phyloP scores from a whole-genome alignment of 2,888 invertebrate genomes.

The Aspidiotus destructor region DNA sequence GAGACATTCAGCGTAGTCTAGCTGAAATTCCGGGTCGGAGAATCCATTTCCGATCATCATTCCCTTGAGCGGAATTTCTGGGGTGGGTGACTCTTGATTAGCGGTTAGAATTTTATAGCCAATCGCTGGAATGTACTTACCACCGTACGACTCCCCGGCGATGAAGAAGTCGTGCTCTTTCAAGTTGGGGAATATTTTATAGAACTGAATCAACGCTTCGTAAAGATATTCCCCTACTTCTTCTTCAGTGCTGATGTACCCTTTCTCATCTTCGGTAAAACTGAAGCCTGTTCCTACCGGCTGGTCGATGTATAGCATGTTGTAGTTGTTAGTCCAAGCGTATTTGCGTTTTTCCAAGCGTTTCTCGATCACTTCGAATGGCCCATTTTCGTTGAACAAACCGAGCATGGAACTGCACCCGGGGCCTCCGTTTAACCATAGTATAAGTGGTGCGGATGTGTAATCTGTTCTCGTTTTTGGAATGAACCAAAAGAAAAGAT shows the following conservation, averaged over 20 bases:
- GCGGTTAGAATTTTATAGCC: neutral
- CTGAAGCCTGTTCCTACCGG: constrained; percentile 9
- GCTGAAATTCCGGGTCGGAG: constrained; percentile 2
- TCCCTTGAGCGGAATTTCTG: neutral
- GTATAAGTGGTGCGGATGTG: constrained; percentile 6
- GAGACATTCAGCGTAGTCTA: constrained; percentile 1
- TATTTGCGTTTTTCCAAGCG: neutral
- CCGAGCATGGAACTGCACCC: constrained; percentile 6
- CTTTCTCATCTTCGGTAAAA: constrained; percentile 1
- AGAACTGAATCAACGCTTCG: constrained; percentile 8
- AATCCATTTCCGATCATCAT: constrained; percentile 16
- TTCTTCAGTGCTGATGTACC: neutral
- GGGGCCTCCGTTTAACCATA: constrained; percentile 18
- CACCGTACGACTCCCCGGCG: constrained; percentile 16
- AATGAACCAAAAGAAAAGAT: constrained; percentile 49
- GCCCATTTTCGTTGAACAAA: constrained; percentile 17
- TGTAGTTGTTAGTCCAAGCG: constrained; percentile 14
- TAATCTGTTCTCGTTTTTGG: constrained; percentile 42
- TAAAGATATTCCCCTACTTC: constrained; percentile 4
- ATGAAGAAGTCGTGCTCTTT: neutral
- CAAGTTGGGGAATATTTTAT: neutral
- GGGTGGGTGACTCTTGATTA: neutral
- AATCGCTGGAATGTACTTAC: constrained; percentile 4
- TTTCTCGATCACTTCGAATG: neutral
- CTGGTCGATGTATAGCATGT: constrained; percentile 13